Base-by-base conservation (phyloP, 2,888 invertebrate species). In the Cephus spinipes region DNA sequence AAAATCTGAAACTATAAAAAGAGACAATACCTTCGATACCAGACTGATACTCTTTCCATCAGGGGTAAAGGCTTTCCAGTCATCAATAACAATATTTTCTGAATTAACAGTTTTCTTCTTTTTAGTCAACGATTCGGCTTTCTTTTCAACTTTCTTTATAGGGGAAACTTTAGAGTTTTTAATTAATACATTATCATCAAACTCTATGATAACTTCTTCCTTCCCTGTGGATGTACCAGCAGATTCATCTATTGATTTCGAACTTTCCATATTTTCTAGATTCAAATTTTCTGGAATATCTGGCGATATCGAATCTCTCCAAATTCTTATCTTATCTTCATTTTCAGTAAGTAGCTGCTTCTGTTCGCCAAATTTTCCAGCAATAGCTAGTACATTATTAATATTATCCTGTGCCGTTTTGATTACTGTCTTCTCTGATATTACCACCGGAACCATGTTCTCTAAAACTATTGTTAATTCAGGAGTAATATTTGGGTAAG, bases 171-270 rank as follows among this genome's bases (percentile, higher is more conserved):
- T 77, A 32, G 76, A 40, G 35, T 79, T 79, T 77, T 81, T 84
- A 0, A 69, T 68, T 23, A 80, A 35, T 15, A 73, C 77, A 30
- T 83, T 80, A 74, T 88, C 84, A 73, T 89, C 88, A 77, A 87
- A 88, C 73, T 85, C 89, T 76, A 89, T 87, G 34, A 89, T 84
- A 36, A 89, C 82, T 74, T 89, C 88, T 76, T 84, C 83, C 74
- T 82, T 84, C 1, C 73, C 23, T 11, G 12, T 4, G 40, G 73
- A 73, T 0, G 73, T 12, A 15, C 35, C 68, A 33, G 40, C 76
- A 11, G 78, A 68, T 35, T 83, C 74, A 6, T 75, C 55, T 15
- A 31, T 31, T 33, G 71, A 71, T 12, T 31, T 71, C 32, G 3
- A 31, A 35, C 30, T 68, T 36, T 80, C 78, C 23, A 71, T 23